These are phyloP conservation scores for Cyprinodon diabolis DNA, from an alignment of 2,797 vertebrate genomes.

Conservation along the genomic window DNA sequence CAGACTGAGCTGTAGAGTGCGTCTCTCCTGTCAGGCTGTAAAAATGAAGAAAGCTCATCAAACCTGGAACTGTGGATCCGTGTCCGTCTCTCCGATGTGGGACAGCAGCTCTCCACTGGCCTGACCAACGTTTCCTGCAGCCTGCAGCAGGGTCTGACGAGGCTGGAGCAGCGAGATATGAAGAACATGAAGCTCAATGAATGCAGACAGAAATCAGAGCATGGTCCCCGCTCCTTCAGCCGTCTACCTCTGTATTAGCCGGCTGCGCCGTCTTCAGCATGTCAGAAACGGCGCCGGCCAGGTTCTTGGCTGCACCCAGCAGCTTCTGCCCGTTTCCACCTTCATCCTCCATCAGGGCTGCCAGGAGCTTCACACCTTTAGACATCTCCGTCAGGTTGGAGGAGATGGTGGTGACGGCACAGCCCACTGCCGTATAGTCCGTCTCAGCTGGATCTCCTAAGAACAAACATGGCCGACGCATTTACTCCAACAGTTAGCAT, in stretches of 20 bases:
- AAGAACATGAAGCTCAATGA: not conserved
- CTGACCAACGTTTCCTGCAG: slow-evolving; percentile 95
- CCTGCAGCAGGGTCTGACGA: slow-evolving; percentile 94
- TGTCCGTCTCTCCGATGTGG: slow-evolving; percentile 94
- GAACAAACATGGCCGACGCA: not conserved
- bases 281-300: slow-evolving; percentile 91
- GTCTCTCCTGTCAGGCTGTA: no score
- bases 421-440: slow-evolving; percentile 96
- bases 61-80: slow-evolving; percentile 96
- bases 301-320: slow-evolving; percentile 93
- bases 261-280: slow-evolving; percentile 95
- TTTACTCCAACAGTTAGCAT: not conserved
- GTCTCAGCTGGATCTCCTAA: slow-evolving; percentile 96
- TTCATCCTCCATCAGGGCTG: slow-evolving; percentile 95
- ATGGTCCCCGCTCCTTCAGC: not conserved
- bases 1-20: no score
- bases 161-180: slow-evolving; percentile 77
- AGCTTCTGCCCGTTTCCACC: slow-evolving; percentile 92
- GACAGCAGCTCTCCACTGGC: slow-evolving; percentile 94
- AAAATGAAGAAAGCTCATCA: not conserved
- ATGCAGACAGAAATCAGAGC: not conserved
- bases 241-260: slow-evolving; percentile 89
- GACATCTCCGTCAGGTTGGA: slow-evolving; percentile 99
- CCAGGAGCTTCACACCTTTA: slow-evolving; percentile 93
- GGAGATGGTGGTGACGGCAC: slow-evolving; percentile 96